phyloP scores from a whole-genome alignment of 2,888 invertebrate genomes.

The Vesta saturnalis region DNA sequence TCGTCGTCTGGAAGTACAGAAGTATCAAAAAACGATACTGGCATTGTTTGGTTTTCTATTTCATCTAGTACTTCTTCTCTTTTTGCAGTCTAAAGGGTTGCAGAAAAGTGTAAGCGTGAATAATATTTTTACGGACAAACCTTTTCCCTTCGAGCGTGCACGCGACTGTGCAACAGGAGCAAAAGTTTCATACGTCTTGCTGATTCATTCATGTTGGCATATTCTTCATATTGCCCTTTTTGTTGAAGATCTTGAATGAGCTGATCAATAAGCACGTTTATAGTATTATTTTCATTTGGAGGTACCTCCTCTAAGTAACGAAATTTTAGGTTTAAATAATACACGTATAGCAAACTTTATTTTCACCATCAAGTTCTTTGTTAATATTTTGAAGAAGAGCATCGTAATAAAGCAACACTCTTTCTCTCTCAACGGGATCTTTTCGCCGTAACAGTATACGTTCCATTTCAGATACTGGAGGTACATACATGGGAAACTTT shows the following conservation, averaged over 20 bases:
- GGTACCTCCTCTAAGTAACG: conserved; percentile 36
- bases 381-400: conserved; percentile 60
- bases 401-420: conserved; percentile 60
- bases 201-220: conserved; percentile 49
- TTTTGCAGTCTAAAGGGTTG: conserved; percentile 48
- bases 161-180: conserved; percentile 53
- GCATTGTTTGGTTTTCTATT: conserved; percentile 53
- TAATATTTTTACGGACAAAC: conserved; percentile 31
- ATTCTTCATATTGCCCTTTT: conserved; percentile 51
- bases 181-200: conserved; percentile 53
- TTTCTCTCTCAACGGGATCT: conserved; percentile 56
- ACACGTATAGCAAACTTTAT: not conserved
- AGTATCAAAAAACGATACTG: conserved; percentile 55
- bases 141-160: conserved; percentile 50
- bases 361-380: conserved; percentile 60
- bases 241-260: conserved; percentile 54
- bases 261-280: conserved; percentile 56
- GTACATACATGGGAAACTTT: conserved; percentile 53
- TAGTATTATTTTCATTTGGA: conserved; percentile 53
- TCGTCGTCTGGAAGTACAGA: conserved; percentile 52
- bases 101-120: not conserved
- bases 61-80: conserved; percentile 58
- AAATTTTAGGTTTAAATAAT: too few relatives aligned
- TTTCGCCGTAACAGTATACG: conserved; percentile 57
- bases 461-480: conserved; percentile 58